A percentile compares a stretch with the other conserved stretches of the same genome.
These are phyloP conservation scores for Coregonus suidteri DNA, from an alignment of 2,797 vertebrate species.

Conservation along the genomic window DNA sequence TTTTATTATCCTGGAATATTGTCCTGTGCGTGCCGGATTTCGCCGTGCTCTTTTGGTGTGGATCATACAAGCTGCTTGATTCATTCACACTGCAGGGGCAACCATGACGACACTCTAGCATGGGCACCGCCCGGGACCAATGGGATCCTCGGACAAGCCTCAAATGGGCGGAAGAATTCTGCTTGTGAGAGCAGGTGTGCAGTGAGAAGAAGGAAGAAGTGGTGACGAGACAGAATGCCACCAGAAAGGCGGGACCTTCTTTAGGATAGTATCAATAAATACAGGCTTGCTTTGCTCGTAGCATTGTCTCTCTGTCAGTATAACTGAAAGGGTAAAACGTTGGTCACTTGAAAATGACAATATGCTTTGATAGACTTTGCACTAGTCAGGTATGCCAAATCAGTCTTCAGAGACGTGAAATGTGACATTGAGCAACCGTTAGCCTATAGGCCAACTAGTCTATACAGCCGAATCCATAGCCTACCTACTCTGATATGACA, in stretches of 20 bases:
- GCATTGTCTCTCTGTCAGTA: neutral
- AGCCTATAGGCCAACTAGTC: neutral
- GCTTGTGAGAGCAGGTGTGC: constrained; percentile 32
- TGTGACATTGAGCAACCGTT: neutral
- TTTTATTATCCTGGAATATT: constrained; percentile 55
- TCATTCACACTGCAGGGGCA: constrained; percentile 94
- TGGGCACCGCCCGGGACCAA: constrained; percentile 73
- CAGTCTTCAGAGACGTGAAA: neutral
- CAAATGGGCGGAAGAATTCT: constrained; percentile 33
- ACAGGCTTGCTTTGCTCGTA: constrained; percentile 23
- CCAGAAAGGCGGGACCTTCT: constrained; percentile 60
- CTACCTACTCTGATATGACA: neutral
- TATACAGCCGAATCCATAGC: neutral
- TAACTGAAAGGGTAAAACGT: neutral
- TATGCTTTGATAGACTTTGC: neutral
- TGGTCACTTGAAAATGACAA: neutral
- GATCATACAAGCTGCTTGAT: constrained; percentile 81
- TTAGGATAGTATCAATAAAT: constrained; percentile 65
- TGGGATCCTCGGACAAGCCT: constrained; percentile 55
- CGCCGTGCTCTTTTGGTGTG: constrained; percentile 77
- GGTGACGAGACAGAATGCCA: constrained; percentile 43
- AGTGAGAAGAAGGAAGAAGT: constrained; percentile 5
- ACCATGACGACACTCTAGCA: constrained; percentile 86
- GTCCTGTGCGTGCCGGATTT: constrained; percentile 64
- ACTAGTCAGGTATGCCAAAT: neutral